Percentiles rank a stretch among this genome's conserved stretches.
These are phyloP conservation scores for Sebastes oblongus DNA, from an alignment of 2,797 vertebrate genomes.

Conservation along the genomic window DNA sequence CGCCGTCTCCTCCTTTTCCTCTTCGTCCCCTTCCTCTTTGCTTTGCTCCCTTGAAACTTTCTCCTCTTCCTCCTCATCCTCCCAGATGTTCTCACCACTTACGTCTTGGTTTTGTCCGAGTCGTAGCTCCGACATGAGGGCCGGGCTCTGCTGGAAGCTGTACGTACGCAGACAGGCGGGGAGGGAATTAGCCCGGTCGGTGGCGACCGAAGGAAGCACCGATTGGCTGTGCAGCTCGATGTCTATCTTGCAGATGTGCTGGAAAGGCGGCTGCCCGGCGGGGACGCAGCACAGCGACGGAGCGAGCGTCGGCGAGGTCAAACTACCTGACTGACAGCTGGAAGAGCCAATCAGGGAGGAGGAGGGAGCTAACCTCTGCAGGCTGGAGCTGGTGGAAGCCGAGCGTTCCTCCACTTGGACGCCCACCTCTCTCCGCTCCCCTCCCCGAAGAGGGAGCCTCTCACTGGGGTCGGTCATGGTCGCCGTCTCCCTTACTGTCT, in stretches of 20 bases:
- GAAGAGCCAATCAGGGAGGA: conserved; percentile 39
- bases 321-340: conserved; percentile 22
- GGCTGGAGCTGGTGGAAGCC: conserved; percentile 83
- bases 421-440: conserved; percentile 80
- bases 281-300: conserved; percentile 38
- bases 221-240: conserved; percentile 56
- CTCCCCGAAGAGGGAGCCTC: neutral
- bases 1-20: conserved; percentile 68
- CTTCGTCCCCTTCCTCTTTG: conserved; percentile 8
- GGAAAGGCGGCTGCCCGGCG: neutral
- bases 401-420: conserved; percentile 86
- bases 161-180: conserved; percentile 20
- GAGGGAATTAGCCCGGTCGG: conserved; percentile 29
- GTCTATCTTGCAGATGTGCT: conserved; percentile 73
- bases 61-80: conserved; percentile 25
- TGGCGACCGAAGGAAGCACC: neutral
- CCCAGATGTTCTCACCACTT: conserved; percentile 17
- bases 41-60: neutral
- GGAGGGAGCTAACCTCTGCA: conserved; percentile 47
- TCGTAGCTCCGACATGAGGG: neutral
- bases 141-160: conserved; percentile 37
- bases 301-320: neutral
- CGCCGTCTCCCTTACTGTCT: conserved; percentile 77
- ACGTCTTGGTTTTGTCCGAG: neutral
- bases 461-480: conserved; percentile 81